Conservation (phyloP, 2,797 vertebrate genomes). For the Catamblyrhynchus diadema region DNA sequence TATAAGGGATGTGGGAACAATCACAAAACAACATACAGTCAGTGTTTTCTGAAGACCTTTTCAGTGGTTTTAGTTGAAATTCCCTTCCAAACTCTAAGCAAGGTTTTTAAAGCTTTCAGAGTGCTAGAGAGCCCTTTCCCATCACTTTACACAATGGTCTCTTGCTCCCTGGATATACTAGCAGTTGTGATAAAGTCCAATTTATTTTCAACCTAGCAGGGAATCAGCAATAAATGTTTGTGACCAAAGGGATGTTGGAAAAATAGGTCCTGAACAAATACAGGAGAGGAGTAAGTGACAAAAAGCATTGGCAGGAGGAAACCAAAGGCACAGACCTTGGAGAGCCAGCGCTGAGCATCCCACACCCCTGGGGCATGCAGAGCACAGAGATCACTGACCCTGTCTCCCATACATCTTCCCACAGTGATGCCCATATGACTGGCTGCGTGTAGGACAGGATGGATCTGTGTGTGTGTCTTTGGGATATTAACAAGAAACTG, state of each 20-base stretch:
- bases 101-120: not conserved
- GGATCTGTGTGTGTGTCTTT: not conserved
- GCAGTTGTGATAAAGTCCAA: not conserved
- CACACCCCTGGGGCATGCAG: fast-evolving
- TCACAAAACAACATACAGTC: not conserved
- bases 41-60: not conserved
- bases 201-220: not conserved
- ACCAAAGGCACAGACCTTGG: not conserved
- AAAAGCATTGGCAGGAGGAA: not conserved
- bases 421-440: not conserved
- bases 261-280: not conserved
- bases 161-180: fast-evolving
- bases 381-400: not conserved
- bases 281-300: not conserved
- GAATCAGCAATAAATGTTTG: not conserved
- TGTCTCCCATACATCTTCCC: not conserved
- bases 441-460: not conserved
- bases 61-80: not conserved
- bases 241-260: not conserved
- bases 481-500: not conserved
- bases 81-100: not conserved
- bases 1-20: not conserved
- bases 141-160: not conserved
- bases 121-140: not conserved
- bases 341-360: not conserved